phyloP scores from a whole-genome alignment of 1,140 invertebrate genomes.

The Drosophila subobscura region DNA sequence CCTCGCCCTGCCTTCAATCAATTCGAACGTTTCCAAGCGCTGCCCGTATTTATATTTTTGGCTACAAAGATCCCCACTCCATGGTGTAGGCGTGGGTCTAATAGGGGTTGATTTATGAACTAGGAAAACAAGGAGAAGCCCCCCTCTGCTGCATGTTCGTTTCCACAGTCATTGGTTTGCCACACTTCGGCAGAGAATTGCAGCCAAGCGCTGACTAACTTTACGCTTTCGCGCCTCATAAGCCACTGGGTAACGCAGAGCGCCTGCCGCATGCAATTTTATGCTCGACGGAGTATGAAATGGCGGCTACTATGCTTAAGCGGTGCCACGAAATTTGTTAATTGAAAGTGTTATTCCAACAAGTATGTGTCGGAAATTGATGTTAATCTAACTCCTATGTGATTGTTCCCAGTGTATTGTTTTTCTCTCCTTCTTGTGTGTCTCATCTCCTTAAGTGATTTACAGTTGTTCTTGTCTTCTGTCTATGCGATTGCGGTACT shows the following conservation, averaged over 20 bases:
- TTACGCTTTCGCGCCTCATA: constrained; percentile 32
- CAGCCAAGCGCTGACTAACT: not conserved
- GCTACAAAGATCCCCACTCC: not conserved
- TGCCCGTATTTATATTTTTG: constrained; percentile 3
- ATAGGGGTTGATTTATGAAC: constrained; percentile 3
- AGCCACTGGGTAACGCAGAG: not conserved
- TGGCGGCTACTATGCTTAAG: constrained; percentile 17
- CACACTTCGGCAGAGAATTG: not conserved
- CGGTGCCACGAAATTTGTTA: constrained; percentile 29
- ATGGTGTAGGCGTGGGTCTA: constrained; percentile 1
- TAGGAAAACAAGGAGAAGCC: not conserved
- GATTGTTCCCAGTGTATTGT: not conserved
- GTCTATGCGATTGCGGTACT: no score
- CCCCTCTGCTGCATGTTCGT: not conserved
- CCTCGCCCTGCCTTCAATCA: constrained; percentile 39
- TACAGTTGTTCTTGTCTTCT: no score
- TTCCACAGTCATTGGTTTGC: constrained; percentile 13
- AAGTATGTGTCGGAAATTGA: not conserved
- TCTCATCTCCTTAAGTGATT: not conserved
- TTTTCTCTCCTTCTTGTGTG: not conserved
- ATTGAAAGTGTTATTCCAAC: constrained; percentile 30
- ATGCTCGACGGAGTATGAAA: constrained; percentile 70
- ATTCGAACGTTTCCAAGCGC: not conserved
- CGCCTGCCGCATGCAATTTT: constrained; percentile 31
- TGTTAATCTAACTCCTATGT: not conserved